A percentile compares a stretch with the other conserved stretches of the same genome.
Conservation (phyloP, 2,797 vertebrate genomes). For the Neoniphon sammara region DNA sequence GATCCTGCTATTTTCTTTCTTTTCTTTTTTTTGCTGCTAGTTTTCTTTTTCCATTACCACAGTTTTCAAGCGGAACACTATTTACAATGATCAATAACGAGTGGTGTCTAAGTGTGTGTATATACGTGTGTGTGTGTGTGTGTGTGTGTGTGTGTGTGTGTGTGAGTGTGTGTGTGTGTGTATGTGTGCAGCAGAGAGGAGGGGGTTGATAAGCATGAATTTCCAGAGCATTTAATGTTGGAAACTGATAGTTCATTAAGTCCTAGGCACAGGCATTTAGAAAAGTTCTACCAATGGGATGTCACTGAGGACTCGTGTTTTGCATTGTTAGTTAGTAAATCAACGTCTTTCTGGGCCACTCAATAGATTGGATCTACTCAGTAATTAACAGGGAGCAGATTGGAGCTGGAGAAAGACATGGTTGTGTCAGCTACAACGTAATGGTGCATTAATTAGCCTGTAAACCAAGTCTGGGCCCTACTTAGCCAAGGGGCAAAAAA, state of each 20-base stretch:
- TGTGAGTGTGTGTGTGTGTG: too few relatives aligned
- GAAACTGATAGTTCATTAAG: background rate
- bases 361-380: conserved; percentile 25
- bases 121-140: too few relatives aligned
- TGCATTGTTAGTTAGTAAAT: conserved; percentile 21
- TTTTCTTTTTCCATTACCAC: background rate
- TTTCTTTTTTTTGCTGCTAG: background rate
- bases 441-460: conserved; percentile 34
- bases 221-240: background rate
- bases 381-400: conserved; percentile 13
- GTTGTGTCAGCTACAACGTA: conserved; percentile 18
- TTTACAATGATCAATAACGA: background rate
- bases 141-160: background rate
- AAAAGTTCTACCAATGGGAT: background rate
- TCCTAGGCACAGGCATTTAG: background rate
- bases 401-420: conserved; percentile 33
- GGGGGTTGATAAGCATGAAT: background rate
- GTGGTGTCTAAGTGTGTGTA: background rate
- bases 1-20: too few relatives aligned
- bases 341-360: conserved; percentile 24
- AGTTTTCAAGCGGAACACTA: background rate
- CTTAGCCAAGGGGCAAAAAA: background rate
- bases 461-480: conserved; percentile 2
- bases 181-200: too few relatives aligned
- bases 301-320: background rate